These are phyloP conservation scores for Oikopleura dioica DNA, from an alignment of 23 tunicate genomes.

Conservation along the genomic window DNA sequence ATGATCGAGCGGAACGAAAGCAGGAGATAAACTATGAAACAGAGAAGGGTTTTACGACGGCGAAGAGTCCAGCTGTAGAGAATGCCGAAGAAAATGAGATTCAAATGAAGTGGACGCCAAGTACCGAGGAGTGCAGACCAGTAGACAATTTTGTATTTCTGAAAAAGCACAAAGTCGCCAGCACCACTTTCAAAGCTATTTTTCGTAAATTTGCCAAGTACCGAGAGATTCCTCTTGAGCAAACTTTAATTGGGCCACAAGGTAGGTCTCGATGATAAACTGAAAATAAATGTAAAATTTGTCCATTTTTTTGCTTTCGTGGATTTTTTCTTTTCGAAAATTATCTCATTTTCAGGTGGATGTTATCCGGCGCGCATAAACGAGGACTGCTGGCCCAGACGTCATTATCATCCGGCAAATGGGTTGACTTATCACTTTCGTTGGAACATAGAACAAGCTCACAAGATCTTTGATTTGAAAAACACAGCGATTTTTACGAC, in stretches of 20 bases:
- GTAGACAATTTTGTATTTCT: no score
- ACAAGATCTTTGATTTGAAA: background rate
- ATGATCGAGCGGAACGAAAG: no score
- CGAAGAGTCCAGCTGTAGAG: no score
- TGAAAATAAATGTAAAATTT: background rate
- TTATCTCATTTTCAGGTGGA: background rate
- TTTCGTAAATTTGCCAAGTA: background rate
- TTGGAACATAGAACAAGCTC: background rate
- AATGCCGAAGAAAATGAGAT: no score
- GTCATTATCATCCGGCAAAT: background rate
- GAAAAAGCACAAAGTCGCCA: background rate
- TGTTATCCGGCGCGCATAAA: background rate
- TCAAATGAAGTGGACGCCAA: no score
- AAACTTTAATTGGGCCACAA: background rate
- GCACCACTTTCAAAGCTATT: background rate
- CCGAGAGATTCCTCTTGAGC: background rate
- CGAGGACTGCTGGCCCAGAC: background rate
- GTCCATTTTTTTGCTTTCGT: background rate
- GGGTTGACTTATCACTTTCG: constrained; percentile 1
- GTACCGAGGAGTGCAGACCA: no score
- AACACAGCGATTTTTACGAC: background rate
- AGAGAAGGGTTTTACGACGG: no score
- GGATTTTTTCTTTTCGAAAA: background rate
- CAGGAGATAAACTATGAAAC: no score
- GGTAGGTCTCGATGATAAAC: background rate